Conservation (phyloP, 2,888 invertebrate species). For the Tenthredo livida region DNA sequence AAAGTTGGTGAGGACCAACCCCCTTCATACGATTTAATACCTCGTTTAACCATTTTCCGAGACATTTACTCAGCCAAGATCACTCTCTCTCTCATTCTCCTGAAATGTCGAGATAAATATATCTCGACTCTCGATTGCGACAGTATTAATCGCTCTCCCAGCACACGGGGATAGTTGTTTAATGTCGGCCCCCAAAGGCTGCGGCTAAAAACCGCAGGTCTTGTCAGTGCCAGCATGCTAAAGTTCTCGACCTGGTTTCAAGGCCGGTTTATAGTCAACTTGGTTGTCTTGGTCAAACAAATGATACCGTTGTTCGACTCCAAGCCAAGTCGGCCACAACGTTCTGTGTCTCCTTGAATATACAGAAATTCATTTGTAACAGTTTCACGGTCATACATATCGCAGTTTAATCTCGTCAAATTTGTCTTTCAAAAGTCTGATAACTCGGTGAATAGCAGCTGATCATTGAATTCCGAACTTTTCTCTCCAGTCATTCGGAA, state of each 20-base stretch:
- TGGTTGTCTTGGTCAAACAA: constrained; percentile 17
- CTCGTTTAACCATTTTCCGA: constrained; percentile 39
- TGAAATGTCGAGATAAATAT: constrained; percentile 18
- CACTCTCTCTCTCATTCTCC: not conserved
- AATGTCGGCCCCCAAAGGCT: not conserved
- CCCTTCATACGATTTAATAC: constrained; percentile 23
- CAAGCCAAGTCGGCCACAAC: not conserved
- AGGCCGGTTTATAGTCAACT: constrained; percentile 18
- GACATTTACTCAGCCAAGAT: constrained; percentile 25
- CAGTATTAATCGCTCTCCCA: constrained; percentile 14
- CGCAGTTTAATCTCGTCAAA: not conserved
- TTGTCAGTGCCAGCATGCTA: not conserved
- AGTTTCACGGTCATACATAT: not conserved
- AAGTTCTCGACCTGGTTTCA: constrained; percentile 18
- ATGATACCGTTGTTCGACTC: constrained; percentile 36
- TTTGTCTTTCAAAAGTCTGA: not conserved
- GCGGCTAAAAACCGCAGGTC: constrained; percentile 18
- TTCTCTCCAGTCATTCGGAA: too few species aligned
- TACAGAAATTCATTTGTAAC: not conserved
- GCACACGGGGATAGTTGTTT: not conserved
- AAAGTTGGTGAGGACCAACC: not conserved
- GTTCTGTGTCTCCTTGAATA: not conserved
- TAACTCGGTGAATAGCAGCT: not conserved
- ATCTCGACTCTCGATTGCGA: not conserved
- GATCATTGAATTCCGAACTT: not conserved